These are phyloP conservation scores for Piscicola geometra DNA, from an alignment of 2,888 invertebrate species.

Conservation along the genomic window DNA sequence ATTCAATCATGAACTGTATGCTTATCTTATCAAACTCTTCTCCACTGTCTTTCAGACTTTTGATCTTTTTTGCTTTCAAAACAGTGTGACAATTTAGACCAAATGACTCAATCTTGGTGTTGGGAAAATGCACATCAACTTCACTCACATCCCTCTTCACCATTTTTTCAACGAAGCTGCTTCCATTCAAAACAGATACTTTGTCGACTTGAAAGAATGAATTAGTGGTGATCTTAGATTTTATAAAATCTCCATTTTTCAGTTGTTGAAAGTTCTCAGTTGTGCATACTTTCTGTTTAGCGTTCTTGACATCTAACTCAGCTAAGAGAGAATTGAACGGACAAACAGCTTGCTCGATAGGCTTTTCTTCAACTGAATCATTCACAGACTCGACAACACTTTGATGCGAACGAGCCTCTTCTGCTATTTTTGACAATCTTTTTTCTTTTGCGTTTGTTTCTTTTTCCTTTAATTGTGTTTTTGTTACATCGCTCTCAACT, in stretches of 20 bases:
- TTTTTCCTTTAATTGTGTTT: not conserved
- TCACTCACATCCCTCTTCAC: constrained; percentile 21
- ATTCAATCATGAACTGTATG: not conserved
- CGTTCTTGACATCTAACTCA: not conserved
- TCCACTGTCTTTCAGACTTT: not conserved
- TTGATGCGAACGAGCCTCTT: not conserved
- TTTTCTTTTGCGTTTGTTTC: not conserved
- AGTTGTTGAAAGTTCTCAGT: constrained; percentile 19
- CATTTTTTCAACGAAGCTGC: not conserved
- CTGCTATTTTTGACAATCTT: not conserved
- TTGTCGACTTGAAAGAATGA: constrained; percentile 10
- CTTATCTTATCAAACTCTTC: constrained; percentile 1
- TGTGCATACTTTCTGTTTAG: constrained; percentile 22
- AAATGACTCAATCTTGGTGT: constrained; percentile 10
- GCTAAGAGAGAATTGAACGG: not conserved
- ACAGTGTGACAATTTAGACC: constrained; percentile 8
- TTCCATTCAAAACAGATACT: not conserved
- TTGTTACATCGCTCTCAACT: not conserved
- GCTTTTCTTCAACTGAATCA: not conserved
- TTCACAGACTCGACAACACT: not conserved
- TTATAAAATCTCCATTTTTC: constrained; percentile 15
- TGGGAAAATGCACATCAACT: not conserved
- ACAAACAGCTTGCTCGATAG: not conserved
- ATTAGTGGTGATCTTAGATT: constrained; percentile 11
- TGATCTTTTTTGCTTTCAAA: not conserved